Percentiles rank a stretch among this genome's conserved stretches.
Evolutionary conservation across 2,888 invertebrate species (phyloP).

Genomic region (Euspilapteryx auroguttella): DNA sequence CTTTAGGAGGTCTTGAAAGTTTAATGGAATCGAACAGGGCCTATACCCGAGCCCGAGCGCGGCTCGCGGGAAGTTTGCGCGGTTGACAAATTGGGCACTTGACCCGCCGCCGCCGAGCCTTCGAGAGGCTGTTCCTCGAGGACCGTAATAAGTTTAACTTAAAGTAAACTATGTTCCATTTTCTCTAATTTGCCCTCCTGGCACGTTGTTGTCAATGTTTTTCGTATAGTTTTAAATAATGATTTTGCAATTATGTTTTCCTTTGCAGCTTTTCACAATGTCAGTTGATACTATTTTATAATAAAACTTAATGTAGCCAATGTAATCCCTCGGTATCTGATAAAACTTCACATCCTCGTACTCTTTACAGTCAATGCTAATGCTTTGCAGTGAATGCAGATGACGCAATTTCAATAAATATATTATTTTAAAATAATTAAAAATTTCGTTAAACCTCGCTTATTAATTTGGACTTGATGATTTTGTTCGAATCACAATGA

Average conservation of each 20-base stretch:
- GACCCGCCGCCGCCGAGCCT: conserved; percentile 49
- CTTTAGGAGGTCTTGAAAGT: conserved; percentile 58
- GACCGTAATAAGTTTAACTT: conserved; percentile 61
- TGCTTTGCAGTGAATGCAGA: no score
- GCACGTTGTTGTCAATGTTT: conserved; percentile 28
- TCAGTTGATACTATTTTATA: no score
- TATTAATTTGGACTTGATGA: no score
- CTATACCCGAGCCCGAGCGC: conserved; percentile 33
- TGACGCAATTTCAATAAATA: no score
- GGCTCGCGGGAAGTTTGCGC: conserved; percentile 54
- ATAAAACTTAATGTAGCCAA: no score
- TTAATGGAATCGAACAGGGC: conserved; percentile 59
- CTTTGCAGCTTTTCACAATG: neutral
- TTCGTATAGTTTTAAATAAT: conserved; percentile 8
- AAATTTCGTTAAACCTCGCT: no score
- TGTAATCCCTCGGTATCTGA: no score
- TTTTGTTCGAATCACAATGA: no score
- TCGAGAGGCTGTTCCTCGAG: conserved; percentile 51
- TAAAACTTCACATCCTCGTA: no score
- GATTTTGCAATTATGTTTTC: neutral
- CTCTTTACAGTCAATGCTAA: no score
- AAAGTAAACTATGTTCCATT: conserved; percentile 60
- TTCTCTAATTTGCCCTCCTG: conserved; percentile 49
- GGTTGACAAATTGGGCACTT: conserved; percentile 62
- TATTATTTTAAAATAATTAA: no score